These are phyloP conservation scores for Urocolius indicus DNA, from an alignment of 2,113 vertebrate genomes.

Conservation along the genomic window DNA sequence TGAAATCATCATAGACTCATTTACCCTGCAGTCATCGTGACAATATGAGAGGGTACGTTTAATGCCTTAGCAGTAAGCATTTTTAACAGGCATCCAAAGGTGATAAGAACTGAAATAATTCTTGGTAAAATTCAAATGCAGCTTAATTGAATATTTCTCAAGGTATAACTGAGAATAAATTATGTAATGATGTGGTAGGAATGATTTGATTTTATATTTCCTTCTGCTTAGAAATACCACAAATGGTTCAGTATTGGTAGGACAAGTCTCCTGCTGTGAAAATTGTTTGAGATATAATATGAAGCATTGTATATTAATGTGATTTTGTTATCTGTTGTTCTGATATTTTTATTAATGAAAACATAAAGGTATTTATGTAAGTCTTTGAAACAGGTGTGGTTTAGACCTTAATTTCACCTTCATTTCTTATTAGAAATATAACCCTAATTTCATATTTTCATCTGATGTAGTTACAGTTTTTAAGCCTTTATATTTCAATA, in stretches of 20 bases:
- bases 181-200: constrained; percentile 5
- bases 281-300: background rate
- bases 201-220: background rate
- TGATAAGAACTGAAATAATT: constrained; percentile 51
- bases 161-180: constrained; percentile 37
- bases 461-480: background rate
- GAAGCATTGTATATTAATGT: background rate
- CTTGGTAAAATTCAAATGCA: constrained; percentile 24
- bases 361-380: background rate
- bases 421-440: background rate
- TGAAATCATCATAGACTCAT: constrained; percentile 25
- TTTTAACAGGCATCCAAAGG: constrained; percentile 34
- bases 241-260: background rate
- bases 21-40: constrained; percentile 24
- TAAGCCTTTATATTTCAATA: background rate
- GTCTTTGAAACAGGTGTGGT: background rate
- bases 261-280: constrained; percentile 22
- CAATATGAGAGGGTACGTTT: background rate
- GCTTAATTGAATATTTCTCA: constrained; percentile 46
- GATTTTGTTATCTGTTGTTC: background rate
- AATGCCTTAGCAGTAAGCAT: constrained; percentile 29
- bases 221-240: background rate
- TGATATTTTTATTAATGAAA: background rate
- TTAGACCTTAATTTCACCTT: background rate
- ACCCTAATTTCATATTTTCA: background rate